These are phyloP conservation scores for Caloenas nicobarica DNA, from an alignment of 2,113 vertebrate species.

Conservation along the genomic window DNA sequence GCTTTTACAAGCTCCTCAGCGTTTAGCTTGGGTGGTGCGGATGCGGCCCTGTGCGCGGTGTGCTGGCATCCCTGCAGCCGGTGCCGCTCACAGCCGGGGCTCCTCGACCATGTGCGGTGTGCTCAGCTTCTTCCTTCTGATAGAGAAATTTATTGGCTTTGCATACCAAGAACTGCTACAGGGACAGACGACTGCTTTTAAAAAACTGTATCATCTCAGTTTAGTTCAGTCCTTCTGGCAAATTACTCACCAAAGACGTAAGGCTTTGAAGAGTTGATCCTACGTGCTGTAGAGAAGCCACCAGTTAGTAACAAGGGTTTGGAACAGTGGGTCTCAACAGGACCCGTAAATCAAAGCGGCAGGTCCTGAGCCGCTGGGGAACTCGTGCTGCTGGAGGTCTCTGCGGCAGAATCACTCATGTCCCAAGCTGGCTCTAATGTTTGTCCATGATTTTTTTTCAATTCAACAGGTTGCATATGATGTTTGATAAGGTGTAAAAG, in stretches of 20 bases:
- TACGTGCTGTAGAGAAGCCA: not conserved
- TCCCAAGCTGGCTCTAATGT: not conserved
- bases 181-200: fast-evolving
- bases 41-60: no score
- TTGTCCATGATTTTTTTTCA: not conserved
- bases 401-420: not conserved
- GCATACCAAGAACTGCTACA: fast-evolving
- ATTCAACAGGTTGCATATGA: not conserved
- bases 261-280: fast-evolving
- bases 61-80: no score
- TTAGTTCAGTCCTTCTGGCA: not conserved
- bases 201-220: not conserved
- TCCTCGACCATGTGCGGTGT: no score
- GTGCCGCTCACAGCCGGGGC: no score
- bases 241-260: fast-evolving
- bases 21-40: not conserved
- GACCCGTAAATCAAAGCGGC: not conserved
- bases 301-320: no score
- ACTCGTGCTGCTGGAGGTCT: not conserved
- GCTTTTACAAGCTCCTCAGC: not conserved
- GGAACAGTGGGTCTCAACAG: no score
- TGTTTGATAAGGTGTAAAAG: not conserved
- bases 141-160: not conserved
- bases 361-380: not conserved
- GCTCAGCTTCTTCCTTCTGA: not conserved